Conservation (phyloP, 1,140 invertebrate species). For the Berghia stephanieae region DNA sequence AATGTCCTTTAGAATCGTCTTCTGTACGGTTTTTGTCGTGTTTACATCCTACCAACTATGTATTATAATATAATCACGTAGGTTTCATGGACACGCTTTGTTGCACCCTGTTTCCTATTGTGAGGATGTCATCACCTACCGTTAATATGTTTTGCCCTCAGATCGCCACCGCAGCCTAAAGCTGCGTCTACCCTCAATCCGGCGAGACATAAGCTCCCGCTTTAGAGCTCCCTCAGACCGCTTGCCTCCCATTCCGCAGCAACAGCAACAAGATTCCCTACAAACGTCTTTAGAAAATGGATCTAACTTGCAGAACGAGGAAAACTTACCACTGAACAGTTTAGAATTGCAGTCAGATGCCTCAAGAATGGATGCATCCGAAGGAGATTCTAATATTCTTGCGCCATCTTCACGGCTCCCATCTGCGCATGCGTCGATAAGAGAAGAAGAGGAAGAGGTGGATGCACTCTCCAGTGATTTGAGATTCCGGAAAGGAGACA, state of each 20-base stretch:
- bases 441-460: conserved; percentile 9
- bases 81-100: too few species aligned
- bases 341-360: conserved; percentile 38
- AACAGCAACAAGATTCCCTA: conserved; percentile 19
- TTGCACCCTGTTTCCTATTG: too few species aligned
- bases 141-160: conserved; percentile 38
- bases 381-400: too few species aligned
- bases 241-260: conserved; percentile 47
- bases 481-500: too few species aligned
- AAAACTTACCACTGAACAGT: conserved; percentile 53
- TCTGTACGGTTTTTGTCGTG: too few species aligned
- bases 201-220: conserved; percentile 51
- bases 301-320: conserved; percentile 41
- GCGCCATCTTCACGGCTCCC: background rate
- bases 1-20: too few species aligned
- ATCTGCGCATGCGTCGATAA: background rate
- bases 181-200: conserved; percentile 61
- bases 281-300: too few species aligned
- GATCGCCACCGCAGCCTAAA: conserved; percentile 64
- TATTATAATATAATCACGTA: too few species aligned
- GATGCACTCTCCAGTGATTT: too few species aligned
- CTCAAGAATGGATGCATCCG: background rate
- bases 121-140: too few species aligned
- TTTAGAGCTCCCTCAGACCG: conserved; percentile 50
- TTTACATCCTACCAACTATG: too few species aligned